These are phyloP conservation scores for Drosophila lacicola DNA, from an alignment of 2,888 invertebrate genomes.

Conservation along the genomic window DNA sequence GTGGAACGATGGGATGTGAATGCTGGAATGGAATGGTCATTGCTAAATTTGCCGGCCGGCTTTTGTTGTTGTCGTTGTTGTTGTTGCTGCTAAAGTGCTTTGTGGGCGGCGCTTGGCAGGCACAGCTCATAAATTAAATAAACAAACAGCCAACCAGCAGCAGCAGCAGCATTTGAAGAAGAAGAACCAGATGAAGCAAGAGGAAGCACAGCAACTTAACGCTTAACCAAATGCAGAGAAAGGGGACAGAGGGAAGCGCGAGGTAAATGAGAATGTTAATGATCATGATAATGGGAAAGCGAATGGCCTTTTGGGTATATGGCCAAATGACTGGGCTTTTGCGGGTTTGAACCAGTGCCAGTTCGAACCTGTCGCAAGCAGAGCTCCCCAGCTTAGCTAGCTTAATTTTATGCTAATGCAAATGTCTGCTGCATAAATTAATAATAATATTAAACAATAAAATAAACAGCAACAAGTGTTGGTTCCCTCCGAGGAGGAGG, in stretches of 20 bases:
- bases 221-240: not conserved
- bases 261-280: slow-evolving; percentile 43
- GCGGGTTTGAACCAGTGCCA: not conserved
- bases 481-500: not conserved
- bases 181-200: slow-evolving; percentile 2
- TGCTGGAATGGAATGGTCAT: slow-evolving; percentile 9
- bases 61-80: slow-evolving; percentile 9
- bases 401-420: slow-evolving; percentile 72
- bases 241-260: not conserved
- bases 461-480: slow-evolving; percentile 34
- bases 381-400: slow-evolving; percentile 23
- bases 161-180: slow-evolving; percentile 13
- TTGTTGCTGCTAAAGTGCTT: slow-evolving; percentile 9
- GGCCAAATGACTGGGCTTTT: not conserved
- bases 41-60: slow-evolving; percentile 35
- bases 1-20: not conserved
- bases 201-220: not conserved
- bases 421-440: slow-evolving; percentile 77
- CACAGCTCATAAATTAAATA: slow-evolving; percentile 67
- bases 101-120: slow-evolving; percentile 67
- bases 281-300: slow-evolving; percentile 56
- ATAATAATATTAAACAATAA: slow-evolving; percentile 63
- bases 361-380: slow-evolving; percentile 57
- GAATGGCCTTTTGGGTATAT: slow-evolving; percentile 38
- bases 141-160: slow-evolving; percentile 71